These are phyloP conservation scores for Scleropages formosus DNA, from an alignment of 2,797 vertebrate species.

Conservation along the genomic window DNA sequence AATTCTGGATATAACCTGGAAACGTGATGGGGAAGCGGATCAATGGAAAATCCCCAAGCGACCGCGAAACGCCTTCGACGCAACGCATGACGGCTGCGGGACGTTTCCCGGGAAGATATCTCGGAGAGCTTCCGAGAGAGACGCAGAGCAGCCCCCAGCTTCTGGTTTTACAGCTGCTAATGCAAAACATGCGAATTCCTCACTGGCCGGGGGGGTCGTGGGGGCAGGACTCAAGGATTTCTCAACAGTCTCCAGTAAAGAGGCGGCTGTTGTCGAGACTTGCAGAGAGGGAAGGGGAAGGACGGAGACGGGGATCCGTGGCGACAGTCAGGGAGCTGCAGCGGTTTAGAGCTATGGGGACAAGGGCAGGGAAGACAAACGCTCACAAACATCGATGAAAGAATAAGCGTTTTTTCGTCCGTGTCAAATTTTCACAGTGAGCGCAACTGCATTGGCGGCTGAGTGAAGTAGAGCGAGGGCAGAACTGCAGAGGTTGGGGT, in stretches of 20 bases:
- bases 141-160: constrained; percentile 29
- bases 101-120: not conserved
- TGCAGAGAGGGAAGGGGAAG: constrained; percentile 29
- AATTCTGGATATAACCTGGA: no score
- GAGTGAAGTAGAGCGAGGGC: no score
- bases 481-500: no score
- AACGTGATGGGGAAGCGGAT: no score
- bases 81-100: not conserved
- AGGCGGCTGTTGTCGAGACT: constrained; percentile 58
- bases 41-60: not conserved
- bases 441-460: no score
- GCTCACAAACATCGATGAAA: no score
- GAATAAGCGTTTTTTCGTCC: no score
- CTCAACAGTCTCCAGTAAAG: constrained; percentile 40
- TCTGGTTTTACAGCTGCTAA: constrained; percentile 63
- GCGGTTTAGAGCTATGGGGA: constrained; percentile 18
- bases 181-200: constrained; percentile 70
- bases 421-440: no score
- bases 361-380: no score
- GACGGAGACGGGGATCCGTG: constrained; percentile 1
- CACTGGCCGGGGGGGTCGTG: constrained; percentile 47
- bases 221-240: constrained; percentile 34
- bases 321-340: constrained; percentile 30
- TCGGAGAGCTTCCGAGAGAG: not conserved
- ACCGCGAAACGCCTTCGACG: constrained; percentile 34